Conservation (phyloP, 2,888 invertebrate species). For the Drosophila neutralis region DNA sequence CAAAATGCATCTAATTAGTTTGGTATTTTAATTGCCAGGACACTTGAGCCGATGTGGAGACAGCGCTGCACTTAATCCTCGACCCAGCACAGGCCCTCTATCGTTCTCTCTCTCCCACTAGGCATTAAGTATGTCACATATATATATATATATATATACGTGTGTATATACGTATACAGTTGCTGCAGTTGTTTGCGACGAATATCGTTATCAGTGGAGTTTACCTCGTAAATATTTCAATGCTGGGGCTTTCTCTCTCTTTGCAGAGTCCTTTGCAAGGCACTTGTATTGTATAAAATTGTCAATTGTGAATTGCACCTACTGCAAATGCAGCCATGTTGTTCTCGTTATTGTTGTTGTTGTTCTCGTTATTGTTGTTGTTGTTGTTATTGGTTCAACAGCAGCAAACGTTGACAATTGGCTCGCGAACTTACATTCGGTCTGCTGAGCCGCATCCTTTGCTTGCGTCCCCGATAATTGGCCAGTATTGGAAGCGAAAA, state of each 20-base stretch:
- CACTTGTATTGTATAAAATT: slow-evolving; percentile 27
- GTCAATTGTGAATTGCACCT: slow-evolving; percentile 13
- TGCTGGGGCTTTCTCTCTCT: not conserved
- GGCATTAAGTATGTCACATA: slow-evolving; percentile 52
- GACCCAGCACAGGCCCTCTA: not conserved
- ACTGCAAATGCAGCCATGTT: slow-evolving; percentile 6
- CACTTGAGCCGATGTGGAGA: slow-evolving; percentile 46
- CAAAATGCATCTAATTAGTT: slow-evolving; percentile 80
- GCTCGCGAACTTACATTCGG: slow-evolving; percentile 55
- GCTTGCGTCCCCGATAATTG: slow-evolving; percentile 57
- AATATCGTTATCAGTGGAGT: slow-evolving; percentile 28
- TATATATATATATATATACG: not conserved
- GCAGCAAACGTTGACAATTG: slow-evolving; percentile 39
- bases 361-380: not conserved
- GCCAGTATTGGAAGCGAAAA: slow-evolving; percentile 23
- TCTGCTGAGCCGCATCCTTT: slow-evolving; percentile 37
- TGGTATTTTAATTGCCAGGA: slow-evolving; percentile 76
- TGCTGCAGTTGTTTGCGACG: slow-evolving; percentile 1
- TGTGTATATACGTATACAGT: not conserved
- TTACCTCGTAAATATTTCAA: slow-evolving; percentile 39
- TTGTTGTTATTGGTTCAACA: slow-evolving; percentile 6
- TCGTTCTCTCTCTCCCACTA: not conserved
- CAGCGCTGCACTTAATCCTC: slow-evolving; percentile 26
- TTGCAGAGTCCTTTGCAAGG: slow-evolving; percentile 2
- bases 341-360: not conserved